Evolutionary conservation across 2,113 vertebrate species (phyloP).

Genomic region (Syngnathus scovelli): DNA sequence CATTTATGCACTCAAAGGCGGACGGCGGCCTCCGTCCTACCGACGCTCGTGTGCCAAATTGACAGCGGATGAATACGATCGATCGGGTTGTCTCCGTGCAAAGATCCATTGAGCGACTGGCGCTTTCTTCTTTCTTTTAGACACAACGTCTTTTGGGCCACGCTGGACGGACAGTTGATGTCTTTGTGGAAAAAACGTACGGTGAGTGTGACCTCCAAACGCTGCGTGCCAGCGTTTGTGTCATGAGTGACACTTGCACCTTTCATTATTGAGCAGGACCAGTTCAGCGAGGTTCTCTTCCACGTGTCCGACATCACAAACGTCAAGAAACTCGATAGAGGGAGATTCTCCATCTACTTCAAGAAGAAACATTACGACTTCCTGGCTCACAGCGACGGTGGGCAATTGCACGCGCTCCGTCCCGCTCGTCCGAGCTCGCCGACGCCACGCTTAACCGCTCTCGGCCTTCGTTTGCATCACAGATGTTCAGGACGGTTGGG

Average conservation of each 20-base stretch:
- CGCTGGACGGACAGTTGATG: constrained; percentile 67
- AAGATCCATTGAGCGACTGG: too few species aligned
- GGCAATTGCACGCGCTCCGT: background rate
- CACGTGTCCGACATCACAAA: constrained; percentile 70
- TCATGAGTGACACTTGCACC: background rate
- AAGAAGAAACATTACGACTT: constrained; percentile 73
- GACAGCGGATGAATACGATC: too few species aligned
- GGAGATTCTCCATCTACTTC: constrained; percentile 66
- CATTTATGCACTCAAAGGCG: too few species aligned
- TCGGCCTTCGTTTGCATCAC: background rate
- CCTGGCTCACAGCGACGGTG: constrained; percentile 69
- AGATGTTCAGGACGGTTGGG: constrained; percentile 68
- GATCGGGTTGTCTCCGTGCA: too few species aligned
- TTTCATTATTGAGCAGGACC: constrained; percentile 56
- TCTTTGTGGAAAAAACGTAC: constrained; percentile 72
- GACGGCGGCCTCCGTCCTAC: too few species aligned
- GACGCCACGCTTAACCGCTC: background rate
- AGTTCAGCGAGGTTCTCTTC: constrained; percentile 70
- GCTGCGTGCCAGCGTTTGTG: background rate
- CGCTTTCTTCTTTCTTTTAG: constrained; percentile 37
- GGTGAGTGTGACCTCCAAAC: constrained; percentile 42
- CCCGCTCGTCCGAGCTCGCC: too few species aligned
- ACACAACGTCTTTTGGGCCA: constrained; percentile 68
- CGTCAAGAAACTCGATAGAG: constrained; percentile 54
- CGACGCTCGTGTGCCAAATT: too few species aligned